Percentiles rank a stretch among this genome's conserved stretches.
phyloP scores from a whole-genome alignment of 64 coral and sea anemone species.

The Astreopora myriophthalma region DNA sequence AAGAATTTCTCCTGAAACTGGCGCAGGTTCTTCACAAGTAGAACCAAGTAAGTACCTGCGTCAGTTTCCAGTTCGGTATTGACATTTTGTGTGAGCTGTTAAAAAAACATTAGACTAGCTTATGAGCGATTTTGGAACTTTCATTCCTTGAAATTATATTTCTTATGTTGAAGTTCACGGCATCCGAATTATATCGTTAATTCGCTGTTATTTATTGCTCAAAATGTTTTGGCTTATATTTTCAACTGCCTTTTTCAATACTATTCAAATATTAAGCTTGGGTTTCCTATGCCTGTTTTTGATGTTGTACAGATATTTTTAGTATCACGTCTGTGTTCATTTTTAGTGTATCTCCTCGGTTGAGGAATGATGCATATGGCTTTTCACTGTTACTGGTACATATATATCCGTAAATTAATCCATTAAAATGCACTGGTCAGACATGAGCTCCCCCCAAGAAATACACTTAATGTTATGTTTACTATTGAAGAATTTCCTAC shows the following conservation, averaged over 20 bases:
- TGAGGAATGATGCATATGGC: too few species aligned
- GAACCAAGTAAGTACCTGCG: neutral
- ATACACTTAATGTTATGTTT: too few species aligned
- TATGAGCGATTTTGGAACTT: slow-evolving; percentile 6
- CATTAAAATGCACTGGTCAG: too few species aligned
- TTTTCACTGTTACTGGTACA: too few species aligned
- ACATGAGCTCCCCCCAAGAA: neutral
- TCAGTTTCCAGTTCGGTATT: slow-evolving; percentile 23
- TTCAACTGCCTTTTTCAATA: neutral
- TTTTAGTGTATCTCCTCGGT: too few species aligned
- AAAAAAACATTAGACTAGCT: neutral
- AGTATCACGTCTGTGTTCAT: too few species aligned
- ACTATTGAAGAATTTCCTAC: too few species aligned
- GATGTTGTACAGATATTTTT: too few species aligned
- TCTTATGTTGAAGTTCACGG: neutral
- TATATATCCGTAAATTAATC: too few species aligned
- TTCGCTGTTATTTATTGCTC: slow-evolving; percentile 4
- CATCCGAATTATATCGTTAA: neutral
- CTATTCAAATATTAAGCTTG: too few species aligned
- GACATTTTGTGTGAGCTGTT: slow-evolving; percentile 5
- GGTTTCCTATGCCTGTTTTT: too few species aligned
- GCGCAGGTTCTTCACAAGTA: neutral
- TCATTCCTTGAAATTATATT: slow-evolving; percentile 19
- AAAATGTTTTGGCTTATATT: neutral
- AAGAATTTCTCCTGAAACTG: too few species aligned